Conservation (phyloP, 1,140 invertebrate species). For the Trachelipus rathkii region DNA sequence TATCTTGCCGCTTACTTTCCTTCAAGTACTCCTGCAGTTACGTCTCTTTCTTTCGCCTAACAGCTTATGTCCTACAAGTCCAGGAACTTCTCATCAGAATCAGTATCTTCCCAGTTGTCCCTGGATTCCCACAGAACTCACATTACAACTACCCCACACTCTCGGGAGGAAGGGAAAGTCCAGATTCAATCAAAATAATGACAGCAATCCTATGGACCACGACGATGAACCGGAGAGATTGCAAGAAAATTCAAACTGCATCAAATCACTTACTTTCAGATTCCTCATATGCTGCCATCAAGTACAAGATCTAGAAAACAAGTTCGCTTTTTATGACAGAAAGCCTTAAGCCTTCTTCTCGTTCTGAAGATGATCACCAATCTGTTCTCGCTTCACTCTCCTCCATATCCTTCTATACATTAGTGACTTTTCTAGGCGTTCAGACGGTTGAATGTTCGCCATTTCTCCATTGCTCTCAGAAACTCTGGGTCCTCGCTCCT, state of each 20-base stretch:
- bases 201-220: not conserved
- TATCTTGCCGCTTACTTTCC: constrained; percentile 34
- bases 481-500: constrained; percentile 58
- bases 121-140: constrained; percentile 19
- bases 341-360: constrained; percentile 41
- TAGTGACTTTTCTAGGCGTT: constrained; percentile 41
- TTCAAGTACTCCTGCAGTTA: constrained; percentile 36
- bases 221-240: not conserved
- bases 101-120: constrained; percentile 43
- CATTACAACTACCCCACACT: constrained; percentile 27
- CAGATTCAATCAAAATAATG: constrained; percentile 25
- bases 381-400: constrained; percentile 25
- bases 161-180: constrained; percentile 20
- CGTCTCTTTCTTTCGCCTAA: constrained; percentile 34
- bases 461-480: constrained; percentile 32
- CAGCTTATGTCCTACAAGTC: constrained; percentile 1
- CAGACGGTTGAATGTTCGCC: constrained; percentile 39
- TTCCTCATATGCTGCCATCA: constrained; percentile 21
- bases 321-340: constrained; percentile 29
- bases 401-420: constrained; percentile 30
- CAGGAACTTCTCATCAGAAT: constrained; percentile 48
- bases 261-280: constrained; percentile 5
- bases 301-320: constrained; percentile 17
- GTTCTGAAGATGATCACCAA: constrained; percentile 20
- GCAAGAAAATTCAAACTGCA: not conserved